These are phyloP conservation scores for Bugula neritina DNA, from an alignment of 2,888 invertebrate genomes.

Conservation along the genomic window DNA sequence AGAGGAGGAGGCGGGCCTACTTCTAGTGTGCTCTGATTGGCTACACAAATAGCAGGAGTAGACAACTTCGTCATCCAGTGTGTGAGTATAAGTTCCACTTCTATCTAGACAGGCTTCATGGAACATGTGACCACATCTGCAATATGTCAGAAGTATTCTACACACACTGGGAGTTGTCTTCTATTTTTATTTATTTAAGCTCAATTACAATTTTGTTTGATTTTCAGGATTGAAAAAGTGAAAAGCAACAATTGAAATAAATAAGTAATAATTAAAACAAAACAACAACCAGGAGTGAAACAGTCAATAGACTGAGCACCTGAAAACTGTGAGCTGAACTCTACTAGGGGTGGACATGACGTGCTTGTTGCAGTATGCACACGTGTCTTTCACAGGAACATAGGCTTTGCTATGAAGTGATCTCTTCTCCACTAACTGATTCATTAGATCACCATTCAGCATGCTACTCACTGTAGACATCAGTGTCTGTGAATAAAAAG, in stretches of 20 bases:
- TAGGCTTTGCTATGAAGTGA: constrained; percentile 7
- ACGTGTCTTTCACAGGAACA: background rate
- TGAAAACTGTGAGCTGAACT: background rate
- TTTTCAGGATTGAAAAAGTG: no score
- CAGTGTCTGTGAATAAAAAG: constrained; percentile 55
- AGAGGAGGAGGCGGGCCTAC: background rate
- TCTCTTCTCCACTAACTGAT: constrained; percentile 39
- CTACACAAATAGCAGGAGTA: constrained; percentile 18
- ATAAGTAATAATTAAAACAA: no score
- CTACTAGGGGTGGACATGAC: background rate
- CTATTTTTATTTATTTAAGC: no score
- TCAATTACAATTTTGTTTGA: no score
- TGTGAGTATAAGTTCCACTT: constrained; percentile 36
- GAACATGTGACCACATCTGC: constrained; percentile 51
- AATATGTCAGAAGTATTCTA: constrained; percentile 25
- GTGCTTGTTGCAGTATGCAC: constrained; percentile 20
- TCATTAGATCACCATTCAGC: constrained; percentile 64
- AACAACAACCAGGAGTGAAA: no score
- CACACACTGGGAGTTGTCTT: background rate
- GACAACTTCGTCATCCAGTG: background rate
- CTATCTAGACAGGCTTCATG: constrained; percentile 45
- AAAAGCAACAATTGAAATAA: no score
- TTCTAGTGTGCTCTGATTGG: background rate
- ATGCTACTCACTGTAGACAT: constrained; percentile 65
- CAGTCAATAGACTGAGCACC: no score